phyloP scores from a whole-genome alignment of 2,888 invertebrate species.

The Idaea biselata region DNA sequence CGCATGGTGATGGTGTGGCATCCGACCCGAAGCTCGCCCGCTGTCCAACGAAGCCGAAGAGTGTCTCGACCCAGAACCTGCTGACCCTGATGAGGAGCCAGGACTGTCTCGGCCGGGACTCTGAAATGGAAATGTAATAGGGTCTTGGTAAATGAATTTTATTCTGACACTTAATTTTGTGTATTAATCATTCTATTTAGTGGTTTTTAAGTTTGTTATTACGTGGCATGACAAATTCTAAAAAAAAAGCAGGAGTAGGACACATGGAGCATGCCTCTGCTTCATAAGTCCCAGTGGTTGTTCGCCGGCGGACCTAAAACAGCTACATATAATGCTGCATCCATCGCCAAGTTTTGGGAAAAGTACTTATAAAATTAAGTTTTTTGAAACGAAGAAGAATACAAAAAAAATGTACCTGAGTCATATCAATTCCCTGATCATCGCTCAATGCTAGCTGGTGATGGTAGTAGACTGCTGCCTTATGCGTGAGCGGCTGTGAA shows the following conservation, averaged over 20 bases:
- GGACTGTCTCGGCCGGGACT: constrained; percentile 97
- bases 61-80: constrained; percentile 92
- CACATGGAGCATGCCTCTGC: too few relatives aligned
- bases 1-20: constrained; percentile 87
- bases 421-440: constrained; percentile 94
- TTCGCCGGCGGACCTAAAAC: too few relatives aligned
- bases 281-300: too few relatives aligned
- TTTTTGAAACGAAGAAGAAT: too few relatives aligned
- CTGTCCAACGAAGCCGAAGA: constrained; percentile 94
- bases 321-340: too few relatives aligned
- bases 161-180: background rate
- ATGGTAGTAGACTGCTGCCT: constrained; percentile 89
- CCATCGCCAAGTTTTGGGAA: too few relatives aligned
- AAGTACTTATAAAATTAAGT: too few relatives aligned
- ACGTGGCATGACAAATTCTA: too few relatives aligned
- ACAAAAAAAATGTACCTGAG: constrained; percentile 79
- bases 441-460: constrained; percentile 91
- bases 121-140: constrained; percentile 52
- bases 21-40: constrained; percentile 93
- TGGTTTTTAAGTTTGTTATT: background rate
- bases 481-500: constrained; percentile 85
- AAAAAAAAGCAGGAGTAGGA: too few relatives aligned
- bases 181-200: background rate
- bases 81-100: constrained; percentile 92
- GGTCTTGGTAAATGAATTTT: background rate